A percentile compares a stretch with the other conserved stretches of the same genome.
Conservation (phyloP, 2,113 vertebrate genomes). For the Coryphaenoides rupestris region DNA sequence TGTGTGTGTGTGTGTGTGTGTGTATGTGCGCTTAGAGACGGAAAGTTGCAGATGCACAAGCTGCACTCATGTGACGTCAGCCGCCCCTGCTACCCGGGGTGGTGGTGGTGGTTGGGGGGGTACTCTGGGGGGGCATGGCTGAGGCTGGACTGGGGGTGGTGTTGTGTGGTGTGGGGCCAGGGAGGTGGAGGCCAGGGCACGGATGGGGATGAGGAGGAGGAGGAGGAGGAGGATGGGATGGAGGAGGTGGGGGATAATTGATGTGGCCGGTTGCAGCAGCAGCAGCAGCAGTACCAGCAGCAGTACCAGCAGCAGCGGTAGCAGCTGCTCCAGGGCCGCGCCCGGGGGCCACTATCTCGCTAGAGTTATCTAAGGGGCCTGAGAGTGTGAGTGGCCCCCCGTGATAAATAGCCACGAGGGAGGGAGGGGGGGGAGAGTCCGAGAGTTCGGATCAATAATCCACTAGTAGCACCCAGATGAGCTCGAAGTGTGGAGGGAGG, state of each 20-base stretch:
- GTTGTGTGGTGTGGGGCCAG: no score
- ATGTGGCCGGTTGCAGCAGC: slow-evolving; percentile 65
- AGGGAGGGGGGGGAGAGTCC: no score
- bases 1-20: background rate
- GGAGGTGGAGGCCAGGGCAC: background rate
- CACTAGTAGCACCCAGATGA: slow-evolving; percentile 72
- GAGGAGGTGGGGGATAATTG: slow-evolving; percentile 67
- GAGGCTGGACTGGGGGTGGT: no score
- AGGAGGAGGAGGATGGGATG: no score
- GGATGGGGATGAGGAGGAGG: slow-evolving; percentile 33
- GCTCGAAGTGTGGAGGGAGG: slow-evolving; percentile 44
- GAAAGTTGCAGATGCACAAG: background rate
- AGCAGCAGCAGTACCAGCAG: slow-evolving; percentile 65
- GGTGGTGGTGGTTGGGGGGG: no score
- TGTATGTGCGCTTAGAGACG: background rate
- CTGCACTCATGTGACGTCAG: background rate
- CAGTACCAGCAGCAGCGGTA: no score
- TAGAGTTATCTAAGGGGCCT: slow-evolving; percentile 69
- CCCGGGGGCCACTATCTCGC: no score
- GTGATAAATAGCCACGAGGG: slow-evolving; percentile 75
- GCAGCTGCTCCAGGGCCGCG: no score
- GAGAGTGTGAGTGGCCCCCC: slow-evolving; percentile 66
- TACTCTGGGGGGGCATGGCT: no score
- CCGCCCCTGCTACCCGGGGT: background rate
- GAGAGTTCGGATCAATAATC: slow-evolving; percentile 75